Percentiles rank a stretch among this genome's conserved stretches.
phyloP scores from a whole-genome alignment of 1,140 invertebrate species.

The Camponotus floridanus region DNA sequence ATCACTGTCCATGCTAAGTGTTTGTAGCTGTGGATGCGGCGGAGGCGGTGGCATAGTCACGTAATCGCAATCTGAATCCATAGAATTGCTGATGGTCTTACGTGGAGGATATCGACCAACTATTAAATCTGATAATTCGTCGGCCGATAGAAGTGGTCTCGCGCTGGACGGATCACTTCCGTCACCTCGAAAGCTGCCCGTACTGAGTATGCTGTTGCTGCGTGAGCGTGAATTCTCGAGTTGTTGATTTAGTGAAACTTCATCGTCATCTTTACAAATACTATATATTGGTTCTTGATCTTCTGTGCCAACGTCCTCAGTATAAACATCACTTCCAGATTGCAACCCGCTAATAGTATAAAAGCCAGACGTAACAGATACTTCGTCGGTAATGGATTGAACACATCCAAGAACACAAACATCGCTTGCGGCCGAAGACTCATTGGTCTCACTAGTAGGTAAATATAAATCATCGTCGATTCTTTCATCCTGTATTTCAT shows the following conservation, averaged over 20 bases:
- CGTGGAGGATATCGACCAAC: constrained; percentile 93
- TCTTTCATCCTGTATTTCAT: constrained; percentile 87
- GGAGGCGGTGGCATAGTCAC: constrained; percentile 92
- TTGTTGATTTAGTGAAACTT: constrained; percentile 68
- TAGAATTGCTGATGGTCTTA: constrained; percentile 92
- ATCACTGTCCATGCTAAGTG: constrained; percentile 89
- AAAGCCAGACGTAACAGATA: constrained; percentile 84
- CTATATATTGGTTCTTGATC: constrained; percentile 83
- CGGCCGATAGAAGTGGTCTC: constrained; percentile 92
- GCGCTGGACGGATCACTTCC: constrained; percentile 93
- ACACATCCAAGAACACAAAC: constrained; percentile 82
- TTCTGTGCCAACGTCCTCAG: constrained; percentile 76
- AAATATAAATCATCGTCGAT: constrained; percentile 80
- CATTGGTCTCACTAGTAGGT: constrained; percentile 78
- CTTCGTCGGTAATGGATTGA: constrained; percentile 84
- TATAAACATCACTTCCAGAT: constrained; percentile 82
- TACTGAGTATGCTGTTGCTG: constrained; percentile 92
- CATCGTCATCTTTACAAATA: constrained; percentile 79
- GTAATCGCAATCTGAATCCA: constrained; percentile 96
- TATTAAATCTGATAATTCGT: constrained; percentile 93
- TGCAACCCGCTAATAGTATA: constrained; percentile 84
- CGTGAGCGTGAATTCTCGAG: constrained; percentile 85
- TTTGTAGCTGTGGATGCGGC: constrained; percentile 86
- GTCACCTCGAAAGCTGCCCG: constrained; percentile 93
- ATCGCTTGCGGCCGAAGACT: constrained; percentile 81